Evolutionary conservation across 1,140 invertebrate genomes (phyloP).

Genomic region (Drosophila ficusphila): DNA sequence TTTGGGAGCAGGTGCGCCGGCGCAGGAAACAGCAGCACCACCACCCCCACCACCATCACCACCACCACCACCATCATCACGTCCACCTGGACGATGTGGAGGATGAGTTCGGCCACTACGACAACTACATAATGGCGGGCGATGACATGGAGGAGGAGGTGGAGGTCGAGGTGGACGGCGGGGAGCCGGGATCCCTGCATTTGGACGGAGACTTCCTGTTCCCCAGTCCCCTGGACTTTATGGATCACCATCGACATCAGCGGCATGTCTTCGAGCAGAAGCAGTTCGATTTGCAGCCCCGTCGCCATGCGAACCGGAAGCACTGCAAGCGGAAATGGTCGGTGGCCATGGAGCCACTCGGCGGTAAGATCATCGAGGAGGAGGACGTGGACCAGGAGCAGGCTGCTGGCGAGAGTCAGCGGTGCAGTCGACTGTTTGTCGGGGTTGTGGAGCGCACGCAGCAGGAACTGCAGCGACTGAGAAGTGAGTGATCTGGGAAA

Average conservation of each 20-base stretch:
- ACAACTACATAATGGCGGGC: conserved; percentile 67
- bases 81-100: conserved; percentile 66
- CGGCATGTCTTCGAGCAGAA: conserved; percentile 62
- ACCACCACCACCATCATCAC: conserved; percentile 55
- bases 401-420: conserved; percentile 28
- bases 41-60: conserved; percentile 29
- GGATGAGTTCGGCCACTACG: conserved; percentile 68
- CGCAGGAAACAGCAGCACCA: conserved; percentile 51
- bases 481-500: conserved; percentile 84
- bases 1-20: conserved; percentile 63
- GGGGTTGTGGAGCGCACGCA: conserved; percentile 85
- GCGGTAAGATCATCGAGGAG: conserved; percentile 14
- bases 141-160: conserved; percentile 63
- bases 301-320: conserved; percentile 67
- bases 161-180: conserved; percentile 40
- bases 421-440: conserved; percentile 85
- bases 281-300: conserved; percentile 65
- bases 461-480: conserved; percentile 86
- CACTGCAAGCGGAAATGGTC: conserved; percentile 80
- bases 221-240: conserved; percentile 66
- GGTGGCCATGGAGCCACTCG: conserved; percentile 11
- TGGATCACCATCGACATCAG: conserved; percentile 53
- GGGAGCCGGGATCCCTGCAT: conserved; percentile 45
- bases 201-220: conserved; percentile 66
- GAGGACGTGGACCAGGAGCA: conserved; percentile 31